These are phyloP conservation scores for Antedon mediterranea DNA, from an alignment of 53 echinoderm and acorn worm species.

Conservation along the genomic window DNA sequence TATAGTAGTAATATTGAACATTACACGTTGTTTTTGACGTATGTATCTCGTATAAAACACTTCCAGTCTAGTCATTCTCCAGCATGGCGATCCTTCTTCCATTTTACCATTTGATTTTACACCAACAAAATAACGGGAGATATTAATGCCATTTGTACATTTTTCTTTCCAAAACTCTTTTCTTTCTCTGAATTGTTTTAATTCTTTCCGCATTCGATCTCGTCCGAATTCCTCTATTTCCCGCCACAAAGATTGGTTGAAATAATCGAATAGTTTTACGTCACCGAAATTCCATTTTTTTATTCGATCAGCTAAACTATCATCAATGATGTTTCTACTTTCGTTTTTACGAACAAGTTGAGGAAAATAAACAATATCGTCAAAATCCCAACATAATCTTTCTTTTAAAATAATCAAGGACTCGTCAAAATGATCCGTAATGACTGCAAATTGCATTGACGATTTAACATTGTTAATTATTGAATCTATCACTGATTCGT, in stretches of 20 bases:
- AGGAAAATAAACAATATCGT: constrained; percentile 68
- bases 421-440: constrained; percentile 95
- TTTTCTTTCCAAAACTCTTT: constrained; percentile 39
- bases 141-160: constrained; percentile 54
- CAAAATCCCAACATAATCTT: constrained; percentile 68
- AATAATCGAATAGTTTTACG: constrained; percentile 57
- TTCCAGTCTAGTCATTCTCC: not conserved
- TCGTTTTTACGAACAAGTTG: constrained; percentile 58
- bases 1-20: not conserved
- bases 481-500: constrained; percentile 26
- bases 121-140: not conserved
- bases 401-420: constrained; percentile 46
- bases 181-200: constrained; percentile 24
- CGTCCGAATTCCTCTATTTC: constrained; percentile 53
- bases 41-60: not conserved
- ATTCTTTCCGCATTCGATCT: constrained; percentile 58
- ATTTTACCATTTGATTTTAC: not conserved
- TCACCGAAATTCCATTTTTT: constrained; percentile 75
- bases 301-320: constrained; percentile 25
- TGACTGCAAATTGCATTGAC: constrained; percentile 52
- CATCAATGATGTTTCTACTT: constrained; percentile 24
- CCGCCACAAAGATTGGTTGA: constrained; percentile 66
- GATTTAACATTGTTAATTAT: constrained; percentile 49
- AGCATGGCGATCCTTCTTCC: not conserved
- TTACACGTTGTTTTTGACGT: not conserved